Evolutionary conservation across 2,888 invertebrate species (phyloP), one percentile per base, ranked within the genome.

Genomic region (Mamestra brassicae): DNA sequence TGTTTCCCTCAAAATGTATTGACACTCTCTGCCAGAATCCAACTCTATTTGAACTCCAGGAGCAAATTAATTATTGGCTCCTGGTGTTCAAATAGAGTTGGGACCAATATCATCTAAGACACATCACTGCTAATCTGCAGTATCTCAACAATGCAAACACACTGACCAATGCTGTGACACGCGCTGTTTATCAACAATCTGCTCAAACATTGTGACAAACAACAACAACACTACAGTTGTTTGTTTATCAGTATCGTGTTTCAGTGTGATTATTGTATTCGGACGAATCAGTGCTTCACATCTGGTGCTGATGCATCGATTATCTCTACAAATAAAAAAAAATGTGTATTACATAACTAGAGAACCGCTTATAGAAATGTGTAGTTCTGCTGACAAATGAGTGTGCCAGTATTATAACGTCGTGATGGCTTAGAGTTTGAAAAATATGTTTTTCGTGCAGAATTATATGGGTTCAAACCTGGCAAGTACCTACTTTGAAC

Each of bases 131-230:
- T 54, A 17, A 66, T 17, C 6, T 13, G 3, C 0, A 67, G 34
- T 26, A 71, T 52, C 15, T 15, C 15, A 63, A 63, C 34, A 70
- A 80, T 75, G 66, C 55, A 71, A 66, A 71, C 62, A 58, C 11
- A 58, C 11, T 52, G 34, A 68, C 17, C 26, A 47, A 60, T 68
- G 45, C 1, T 52, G 57, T 61, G 26, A 34, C 26, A 50, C 26
- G 34, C 52, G 34, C 52, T 83, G 78, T 83, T 85, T 87, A 74
- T 82, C 81, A 83, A 79, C 68, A 80, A 72, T n/a, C 70, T 17
- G 50, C 57, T 52, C 76, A 58, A 45, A 61, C 47, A 17, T 13
- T 2, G 57, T 26, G 11, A 63, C 57, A 58, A 50, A 55, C 17
- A 60, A 81, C 65, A 80, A 74, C 54, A 36, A 1, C n/a, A 55